These are phyloP conservation scores for Ceratitis capitata DNA, from an alignment of 1,140 invertebrate genomes.

Conservation along the genomic window DNA sequence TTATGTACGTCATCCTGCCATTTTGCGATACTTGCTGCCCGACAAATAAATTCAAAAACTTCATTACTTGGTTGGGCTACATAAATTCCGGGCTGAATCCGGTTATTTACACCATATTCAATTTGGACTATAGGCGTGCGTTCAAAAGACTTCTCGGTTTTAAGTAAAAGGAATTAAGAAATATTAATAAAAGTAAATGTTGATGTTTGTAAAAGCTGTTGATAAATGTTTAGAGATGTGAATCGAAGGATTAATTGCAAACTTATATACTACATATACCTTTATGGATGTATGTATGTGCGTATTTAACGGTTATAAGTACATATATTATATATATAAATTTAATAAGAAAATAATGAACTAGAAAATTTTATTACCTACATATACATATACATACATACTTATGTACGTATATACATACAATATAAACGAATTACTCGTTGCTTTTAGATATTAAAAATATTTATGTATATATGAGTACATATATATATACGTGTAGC, in stretches of 20 bases:
- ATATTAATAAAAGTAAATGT: not conserved
- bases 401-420: too few relatives aligned
- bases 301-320: too few relatives aligned
- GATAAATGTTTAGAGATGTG: too few relatives aligned
- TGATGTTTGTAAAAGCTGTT: not conserved
- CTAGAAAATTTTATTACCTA: too few relatives aligned
- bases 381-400: too few relatives aligned
- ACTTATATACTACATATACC: too few relatives aligned
- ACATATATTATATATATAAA: too few relatives aligned
- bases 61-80: slow-evolving; percentile 97
- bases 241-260: too few relatives aligned
- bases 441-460: too few relatives aligned
- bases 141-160: slow-evolving; percentile 88
- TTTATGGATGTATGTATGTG: too few relatives aligned
- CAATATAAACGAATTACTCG: too few relatives aligned
- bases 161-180: slow-evolving; percentile 54
- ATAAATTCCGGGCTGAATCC: slow-evolving; percentile 97
- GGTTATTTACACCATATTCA: slow-evolving; percentile 97
- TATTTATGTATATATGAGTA: not conserved
- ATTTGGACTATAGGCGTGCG: slow-evolving; percentile 93
- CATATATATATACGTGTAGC: not conserved
- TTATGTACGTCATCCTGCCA: slow-evolving; percentile 92
- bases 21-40: slow-evolving; percentile 85
- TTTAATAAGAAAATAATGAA: too few relatives aligned
- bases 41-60: slow-evolving; percentile 82